These are phyloP conservation scores for Mustela erminea DNA, from an alignment of 2,797 vertebrate genomes.

Conservation along the genomic window DNA sequence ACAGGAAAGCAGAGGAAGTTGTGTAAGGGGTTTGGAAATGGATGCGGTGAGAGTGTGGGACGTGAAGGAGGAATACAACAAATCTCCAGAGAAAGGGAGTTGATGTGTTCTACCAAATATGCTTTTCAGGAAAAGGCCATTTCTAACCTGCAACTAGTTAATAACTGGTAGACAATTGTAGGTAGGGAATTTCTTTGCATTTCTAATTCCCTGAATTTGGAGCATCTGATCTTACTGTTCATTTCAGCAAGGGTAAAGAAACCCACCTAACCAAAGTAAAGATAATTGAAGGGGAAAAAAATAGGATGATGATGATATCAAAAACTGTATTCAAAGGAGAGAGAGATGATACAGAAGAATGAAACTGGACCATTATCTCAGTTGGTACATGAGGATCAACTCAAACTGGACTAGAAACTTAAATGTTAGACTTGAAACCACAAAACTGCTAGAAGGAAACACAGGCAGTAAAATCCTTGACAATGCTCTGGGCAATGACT, in stretches of 20 bases:
- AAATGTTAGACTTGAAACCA: not conserved
- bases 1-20: slow-evolving; percentile 34
- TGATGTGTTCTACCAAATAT: slow-evolving; percentile 42
- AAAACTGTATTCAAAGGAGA: slow-evolving; percentile 12
- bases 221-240: slow-evolving; percentile 25
- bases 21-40: not conserved
- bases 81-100: slow-evolving; percentile 34
- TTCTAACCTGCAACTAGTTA: slow-evolving; percentile 65
- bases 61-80: not conserved
- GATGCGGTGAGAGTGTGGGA: not conserved
- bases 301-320: not conserved
- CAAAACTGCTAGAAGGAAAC: not conserved
- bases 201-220: slow-evolving; percentile 52
- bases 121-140: slow-evolving; percentile 61
- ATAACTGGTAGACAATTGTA: not conserved
- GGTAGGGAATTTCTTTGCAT: slow-evolving; percentile 33
- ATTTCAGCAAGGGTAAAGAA: slow-evolving; percentile 30
- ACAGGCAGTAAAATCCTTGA: not conserved
- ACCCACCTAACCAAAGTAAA: not conserved
- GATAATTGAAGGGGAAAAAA: not conserved
- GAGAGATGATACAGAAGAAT: not conserved
- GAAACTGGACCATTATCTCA: not conserved
- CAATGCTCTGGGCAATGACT: not conserved
- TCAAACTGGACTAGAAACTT: not conserved
- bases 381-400: not conserved